Evolutionary conservation across 2,113 vertebrate genomes (phyloP), one percentile per base, ranked within the genome.

Genomic region (Illadopsis cleaveri): DNA sequence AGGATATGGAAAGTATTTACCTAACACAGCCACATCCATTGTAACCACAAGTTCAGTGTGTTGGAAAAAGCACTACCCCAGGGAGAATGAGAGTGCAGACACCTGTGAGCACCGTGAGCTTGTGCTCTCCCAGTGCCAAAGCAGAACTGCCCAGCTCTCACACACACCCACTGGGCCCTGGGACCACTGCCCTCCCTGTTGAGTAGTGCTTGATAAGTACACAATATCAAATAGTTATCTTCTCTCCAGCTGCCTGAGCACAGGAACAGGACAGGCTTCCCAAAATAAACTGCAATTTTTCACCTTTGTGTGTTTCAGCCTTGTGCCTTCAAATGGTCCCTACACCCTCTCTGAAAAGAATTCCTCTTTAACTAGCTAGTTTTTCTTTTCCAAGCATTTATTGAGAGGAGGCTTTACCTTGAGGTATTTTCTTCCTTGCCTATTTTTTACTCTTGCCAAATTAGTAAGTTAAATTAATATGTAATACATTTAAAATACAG

Each of bases 141-240:
- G 57, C 15, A 68, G 19, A 44, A 48, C 37, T 3, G 22, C 33
- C 33, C 57, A 24, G 66, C 48, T 44, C 64, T 9, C 35, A 33
- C 57, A 30, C 0, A 0, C 27, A 50, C 30, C 2, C 0, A 4
- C 33, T 0, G 22, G 47, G 21, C 48, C n/a, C 10, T 5, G 35
- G 28, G 12, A 45, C 24, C 50, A 21, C 35, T 15, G 37, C 47
- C 22, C 22, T 18, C 45, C 6, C n/a, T 51, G 19, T 0, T 3
- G 8, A 45, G 44, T 14, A 60, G 23, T 0, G 18, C 73, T 1
- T 17, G 37, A 1, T 40, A 66, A 73, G 9, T 4, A 30, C 18
- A 24, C 0, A 2, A 27, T 58, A 53, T 38, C 37, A 84, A 44
- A 71, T 2, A 50, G 11, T 25, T 37, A 78, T 12, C 53, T 87